A percentile compares a stretch with the other conserved stretches of the same genome.
Evolutionary conservation across 2,113 vertebrate species (phyloP).

Genomic region (Daboia siamensis): DNA sequence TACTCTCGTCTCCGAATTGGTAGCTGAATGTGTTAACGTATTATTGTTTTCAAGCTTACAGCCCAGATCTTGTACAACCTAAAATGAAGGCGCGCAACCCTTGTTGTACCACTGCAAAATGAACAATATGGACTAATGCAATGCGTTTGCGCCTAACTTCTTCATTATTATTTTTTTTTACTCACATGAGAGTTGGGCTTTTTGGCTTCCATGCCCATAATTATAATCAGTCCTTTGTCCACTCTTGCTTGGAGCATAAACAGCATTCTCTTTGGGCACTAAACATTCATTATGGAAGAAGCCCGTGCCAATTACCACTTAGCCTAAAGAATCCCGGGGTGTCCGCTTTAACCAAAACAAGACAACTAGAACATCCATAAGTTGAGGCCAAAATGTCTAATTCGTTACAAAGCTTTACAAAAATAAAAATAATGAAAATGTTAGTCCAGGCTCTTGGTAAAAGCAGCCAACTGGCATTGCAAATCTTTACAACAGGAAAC

Average conservation of each 20-base stretch:
- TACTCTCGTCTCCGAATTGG: background rate
- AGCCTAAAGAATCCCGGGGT: background rate
- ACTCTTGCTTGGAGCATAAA: background rate
- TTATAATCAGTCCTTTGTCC: background rate
- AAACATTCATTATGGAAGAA: background rate
- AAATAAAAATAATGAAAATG: background rate
- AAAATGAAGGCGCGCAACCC: background rate
- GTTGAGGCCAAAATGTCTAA: background rate
- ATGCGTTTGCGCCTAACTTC: background rate
- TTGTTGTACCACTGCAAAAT: background rate
- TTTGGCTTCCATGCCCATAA: background rate
- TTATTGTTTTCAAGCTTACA: background rate
- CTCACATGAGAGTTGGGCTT: background rate
- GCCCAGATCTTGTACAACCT: background rate
- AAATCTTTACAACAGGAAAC: background rate
- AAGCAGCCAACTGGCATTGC: background rate
- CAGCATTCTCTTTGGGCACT: background rate
- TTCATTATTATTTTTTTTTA: background rate
- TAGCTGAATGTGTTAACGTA: background rate
- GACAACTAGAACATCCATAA: background rate
- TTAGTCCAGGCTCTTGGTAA: accelerated
- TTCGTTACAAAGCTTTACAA: background rate
- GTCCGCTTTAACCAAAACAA: background rate
- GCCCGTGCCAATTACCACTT: background rate
- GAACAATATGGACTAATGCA: background rate